A percentile compares a stretch with the other conserved stretches of the same genome.
Conservation (phyloP, 2,888 invertebrate species). For the Scaptodrosophila latifasciaeformis region DNA sequence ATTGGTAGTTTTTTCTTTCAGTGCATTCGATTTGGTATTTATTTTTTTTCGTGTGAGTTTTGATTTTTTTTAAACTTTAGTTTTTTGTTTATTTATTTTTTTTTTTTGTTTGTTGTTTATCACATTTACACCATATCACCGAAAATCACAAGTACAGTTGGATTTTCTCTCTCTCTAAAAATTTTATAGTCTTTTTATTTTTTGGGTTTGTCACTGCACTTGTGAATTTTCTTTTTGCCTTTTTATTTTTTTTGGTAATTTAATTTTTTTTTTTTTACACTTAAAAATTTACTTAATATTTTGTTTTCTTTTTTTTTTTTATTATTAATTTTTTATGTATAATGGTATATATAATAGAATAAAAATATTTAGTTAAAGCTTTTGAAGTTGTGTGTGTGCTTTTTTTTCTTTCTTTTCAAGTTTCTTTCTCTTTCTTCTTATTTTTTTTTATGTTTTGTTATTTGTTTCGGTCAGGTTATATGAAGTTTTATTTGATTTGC, state of each 20-base stretch:
- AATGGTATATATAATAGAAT: background rate
- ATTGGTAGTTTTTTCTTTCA: slow-evolving; percentile 9
- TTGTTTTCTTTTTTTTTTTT: background rate
- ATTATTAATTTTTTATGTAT: slow-evolving; percentile 1
- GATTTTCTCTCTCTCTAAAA: too few relatives aligned
- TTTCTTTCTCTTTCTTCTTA: slow-evolving; percentile 10
- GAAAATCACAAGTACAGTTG: slow-evolving; percentile 64
- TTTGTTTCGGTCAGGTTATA: slow-evolving; percentile 46
- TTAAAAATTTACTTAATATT: background rate
- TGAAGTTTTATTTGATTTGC: slow-evolving; percentile 56
- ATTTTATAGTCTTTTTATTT: slow-evolving; percentile 35
- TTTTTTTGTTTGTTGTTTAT: slow-evolving; percentile 46
- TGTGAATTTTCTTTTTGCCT: slow-evolving; percentile 28
- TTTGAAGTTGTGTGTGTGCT: slow-evolving; percentile 45
- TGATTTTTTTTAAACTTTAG: slow-evolving; percentile 50
- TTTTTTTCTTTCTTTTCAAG: slow-evolving; percentile 11
- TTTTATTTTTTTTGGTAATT: background rate
- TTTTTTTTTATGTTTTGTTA: slow-evolving; percentile 11
- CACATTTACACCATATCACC: slow-evolving; percentile 68
- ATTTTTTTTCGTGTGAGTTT: background rate
- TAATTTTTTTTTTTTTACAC: background rate
- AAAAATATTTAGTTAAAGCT: slow-evolving; percentile 60
- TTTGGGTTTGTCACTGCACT: slow-evolving; percentile 34
- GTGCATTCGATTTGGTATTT: background rate
- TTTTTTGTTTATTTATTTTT: slow-evolving; percentile 18